phyloP scores from a whole-genome alignment of 1,140 invertebrate genomes.

The Rhagoletis pomonella region DNA sequence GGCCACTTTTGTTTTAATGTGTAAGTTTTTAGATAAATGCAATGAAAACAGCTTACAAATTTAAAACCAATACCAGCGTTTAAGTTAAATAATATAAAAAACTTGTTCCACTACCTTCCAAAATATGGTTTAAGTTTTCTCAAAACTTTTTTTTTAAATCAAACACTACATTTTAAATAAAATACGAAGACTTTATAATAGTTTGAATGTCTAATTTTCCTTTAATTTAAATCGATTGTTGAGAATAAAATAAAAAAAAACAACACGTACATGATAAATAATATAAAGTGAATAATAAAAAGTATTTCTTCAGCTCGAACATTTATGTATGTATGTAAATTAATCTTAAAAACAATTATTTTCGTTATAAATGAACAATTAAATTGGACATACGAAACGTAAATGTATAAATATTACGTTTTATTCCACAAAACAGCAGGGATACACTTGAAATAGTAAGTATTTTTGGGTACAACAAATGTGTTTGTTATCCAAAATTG shows the following conservation, averaged over 20 bases:
- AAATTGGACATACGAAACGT: constrained; percentile 28
- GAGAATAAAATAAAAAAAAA: constrained; percentile 55
- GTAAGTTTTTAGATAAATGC: too few species aligned
- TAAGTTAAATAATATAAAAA: too few species aligned
- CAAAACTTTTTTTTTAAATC: too few species aligned
- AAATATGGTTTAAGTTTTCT: too few species aligned
- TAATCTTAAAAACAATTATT: constrained; percentile 54
- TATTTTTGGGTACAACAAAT: constrained; percentile 9
- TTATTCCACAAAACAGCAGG: constrained; percentile 49
- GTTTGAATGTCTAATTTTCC: constrained; percentile 43
- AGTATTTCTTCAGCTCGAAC: constrained; percentile 52
- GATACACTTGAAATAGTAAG: background rate
- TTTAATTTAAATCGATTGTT: constrained; percentile 56
- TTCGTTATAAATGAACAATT: constrained; percentile 31
- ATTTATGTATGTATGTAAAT: constrained; percentile 33
- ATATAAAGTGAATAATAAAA: constrained; percentile 57
- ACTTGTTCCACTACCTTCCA: too few species aligned
- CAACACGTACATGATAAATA: constrained; percentile 56
- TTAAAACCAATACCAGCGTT: too few species aligned
- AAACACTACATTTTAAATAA: background rate
- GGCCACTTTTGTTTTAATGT: too few species aligned
- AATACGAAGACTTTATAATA: constrained; percentile 20
- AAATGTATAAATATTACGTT: constrained; percentile 47
- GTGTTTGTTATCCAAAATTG: constrained; percentile 12
- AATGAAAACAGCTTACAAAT: too few species aligned